phyloP scores from a whole-genome alignment of 2,797 vertebrate species.

The Phoxinus dragarum region DNA sequence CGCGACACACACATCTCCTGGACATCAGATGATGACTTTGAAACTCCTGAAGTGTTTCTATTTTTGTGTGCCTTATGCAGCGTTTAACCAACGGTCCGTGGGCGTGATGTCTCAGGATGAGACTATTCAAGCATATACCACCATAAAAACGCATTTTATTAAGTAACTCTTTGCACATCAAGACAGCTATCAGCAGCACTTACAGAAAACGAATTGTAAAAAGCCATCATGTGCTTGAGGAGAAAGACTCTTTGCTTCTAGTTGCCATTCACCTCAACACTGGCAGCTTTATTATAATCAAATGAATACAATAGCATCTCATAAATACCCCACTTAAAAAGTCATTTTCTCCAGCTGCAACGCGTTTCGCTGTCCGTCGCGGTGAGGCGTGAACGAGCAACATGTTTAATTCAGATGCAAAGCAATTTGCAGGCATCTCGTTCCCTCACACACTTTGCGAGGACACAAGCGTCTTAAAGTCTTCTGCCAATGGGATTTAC shows the following conservation, averaged over 20 bases:
- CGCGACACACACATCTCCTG: no score
- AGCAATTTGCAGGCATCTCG: slow-evolving; percentile 67
- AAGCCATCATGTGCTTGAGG: slow-evolving; percentile 66
- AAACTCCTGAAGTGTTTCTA: no score
- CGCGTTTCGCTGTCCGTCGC: slow-evolving; percentile 77
- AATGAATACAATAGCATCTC: slow-evolving; percentile 80
- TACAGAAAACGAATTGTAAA: slow-evolving; percentile 77
- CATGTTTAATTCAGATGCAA: slow-evolving; percentile 79
- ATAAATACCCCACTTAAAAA: slow-evolving; percentile 84
- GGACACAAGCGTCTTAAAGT: slow-evolving; percentile 21
- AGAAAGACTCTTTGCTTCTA: slow-evolving; percentile 76
- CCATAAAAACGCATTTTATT: background rate
- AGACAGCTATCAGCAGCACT: slow-evolving; percentile 66
- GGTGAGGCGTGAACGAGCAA: slow-evolving; percentile 69
- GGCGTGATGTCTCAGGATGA: no score
- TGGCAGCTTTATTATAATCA: slow-evolving; percentile 84
- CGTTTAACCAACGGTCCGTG: no score
- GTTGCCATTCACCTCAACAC: slow-evolving; percentile 72
- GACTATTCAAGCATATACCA: background rate
- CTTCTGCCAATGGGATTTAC: slow-evolving; percentile 20
- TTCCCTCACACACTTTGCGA: slow-evolving; percentile 34
- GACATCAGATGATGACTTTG: no score
- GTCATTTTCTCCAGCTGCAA: slow-evolving; percentile 75
- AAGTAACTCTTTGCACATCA: slow-evolving; percentile 67
- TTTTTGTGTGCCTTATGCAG: no score